A percentile compares a stretch with the other conserved stretches of the same genome.
phyloP scores from a whole-genome alignment of 2,113 vertebrate genomes.

The Furnarius figulus region DNA sequence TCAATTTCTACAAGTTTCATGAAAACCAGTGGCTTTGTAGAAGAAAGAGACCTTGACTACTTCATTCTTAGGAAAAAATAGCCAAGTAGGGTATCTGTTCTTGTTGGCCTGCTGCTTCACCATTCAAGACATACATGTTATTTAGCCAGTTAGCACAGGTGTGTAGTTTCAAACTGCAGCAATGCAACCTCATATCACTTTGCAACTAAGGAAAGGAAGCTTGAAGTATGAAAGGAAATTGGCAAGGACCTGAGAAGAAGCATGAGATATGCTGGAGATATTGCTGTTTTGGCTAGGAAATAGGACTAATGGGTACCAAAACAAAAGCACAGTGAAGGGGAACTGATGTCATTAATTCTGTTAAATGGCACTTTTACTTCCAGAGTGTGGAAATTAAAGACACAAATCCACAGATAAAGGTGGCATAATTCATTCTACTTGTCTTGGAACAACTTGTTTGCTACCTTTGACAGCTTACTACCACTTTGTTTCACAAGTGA shows the following conservation, averaged over 20 bases:
- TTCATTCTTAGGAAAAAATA: not conserved
- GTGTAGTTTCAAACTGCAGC: not conserved
- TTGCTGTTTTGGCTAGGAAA: not conserved
- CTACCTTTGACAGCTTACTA: not conserved
- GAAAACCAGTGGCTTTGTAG: not conserved
- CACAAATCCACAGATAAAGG: not conserved
- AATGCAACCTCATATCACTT: not conserved
- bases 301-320: not conserved
- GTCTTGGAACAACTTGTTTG: not conserved
- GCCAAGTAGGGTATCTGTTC: not conserved
- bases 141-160: not conserved
- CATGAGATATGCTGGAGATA: rapidly evolving
- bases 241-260: not conserved
- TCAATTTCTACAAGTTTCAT: not conserved
- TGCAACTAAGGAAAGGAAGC: not conserved
- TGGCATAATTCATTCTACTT: not conserved
- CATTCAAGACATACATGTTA: rapidly evolving
- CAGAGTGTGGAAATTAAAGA: not conserved
- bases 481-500: not conserved
- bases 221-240: not conserved
- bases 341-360: not conserved
- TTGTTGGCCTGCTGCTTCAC: not conserved
- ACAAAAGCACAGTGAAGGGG: not conserved
- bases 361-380: not conserved
- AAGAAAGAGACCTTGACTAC: not conserved